Evolutionary conservation across 2,113 vertebrate genomes (phyloP).

Genomic region (Ceyx melanurus): DNA sequence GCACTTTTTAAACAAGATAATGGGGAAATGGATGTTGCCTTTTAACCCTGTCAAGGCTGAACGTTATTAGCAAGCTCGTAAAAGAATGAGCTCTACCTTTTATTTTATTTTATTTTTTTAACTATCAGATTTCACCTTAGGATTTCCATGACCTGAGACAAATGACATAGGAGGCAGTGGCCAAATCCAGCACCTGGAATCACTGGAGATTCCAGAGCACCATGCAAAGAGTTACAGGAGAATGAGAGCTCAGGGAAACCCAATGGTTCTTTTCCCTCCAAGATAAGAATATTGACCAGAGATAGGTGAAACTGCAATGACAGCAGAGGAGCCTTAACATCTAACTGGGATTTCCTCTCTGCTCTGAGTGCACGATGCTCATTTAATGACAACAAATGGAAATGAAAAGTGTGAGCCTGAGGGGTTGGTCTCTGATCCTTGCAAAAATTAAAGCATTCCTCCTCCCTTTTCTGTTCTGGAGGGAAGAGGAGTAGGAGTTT

Average conservation of each 20-base stretch:
- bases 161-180: neutral
- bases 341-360: conserved; percentile 34
- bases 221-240: conserved; percentile 42
- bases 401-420: neutral
- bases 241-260: conserved; percentile 40
- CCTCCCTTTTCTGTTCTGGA: neutral
- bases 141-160: conserved; percentile 6
- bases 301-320: conserved; percentile 49
- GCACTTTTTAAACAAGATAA: conserved; percentile 89
- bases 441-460: neutral
- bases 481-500: neutral
- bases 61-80: conserved; percentile 39
- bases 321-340: conserved; percentile 25
- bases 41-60: conserved; percentile 76
- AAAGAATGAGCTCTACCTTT: conserved; percentile 34
- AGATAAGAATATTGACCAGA: conserved; percentile 49
- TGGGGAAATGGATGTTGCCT: conserved; percentile 74
- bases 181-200: conserved; percentile 23
- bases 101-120: neutral
- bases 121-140: conserved; percentile 17
- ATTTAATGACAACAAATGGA: neutral
- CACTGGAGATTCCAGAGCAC: neutral
- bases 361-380: neutral
- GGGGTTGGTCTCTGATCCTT: neutral
- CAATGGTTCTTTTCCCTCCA: conserved; percentile 40